Percentiles rank a stretch among this genome's conserved stretches.
Evolutionary conservation across 64 coral and sea anemone genomes (phyloP).

Genomic region (Stylophora pistillata): DNA sequence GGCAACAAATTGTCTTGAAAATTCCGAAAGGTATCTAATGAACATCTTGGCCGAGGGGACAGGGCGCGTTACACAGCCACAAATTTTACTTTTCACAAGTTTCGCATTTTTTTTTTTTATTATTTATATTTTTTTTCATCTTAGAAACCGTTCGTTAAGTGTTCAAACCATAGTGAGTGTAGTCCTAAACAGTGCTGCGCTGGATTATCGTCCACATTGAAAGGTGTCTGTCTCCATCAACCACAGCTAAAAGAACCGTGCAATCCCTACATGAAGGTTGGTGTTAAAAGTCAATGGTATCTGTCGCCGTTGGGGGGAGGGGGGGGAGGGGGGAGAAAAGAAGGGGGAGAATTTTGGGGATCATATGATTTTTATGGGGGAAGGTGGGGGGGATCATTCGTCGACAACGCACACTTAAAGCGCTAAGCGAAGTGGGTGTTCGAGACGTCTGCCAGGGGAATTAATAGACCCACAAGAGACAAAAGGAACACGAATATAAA

Average conservation of each 20-base stretch:
- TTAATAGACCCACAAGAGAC: too few species aligned
- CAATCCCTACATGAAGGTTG: conserved; percentile 6
- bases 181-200: conserved; percentile 46
- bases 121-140: background rate
- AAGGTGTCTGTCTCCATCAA: conserved; percentile 26
- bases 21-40: too few species aligned
- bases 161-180: conserved; percentile 24
- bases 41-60: background rate
- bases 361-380: too few species aligned
- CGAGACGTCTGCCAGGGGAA: too few species aligned
- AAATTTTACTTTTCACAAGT: too few species aligned
- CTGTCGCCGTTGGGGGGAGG: too few species aligned
- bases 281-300: background rate
- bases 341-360: too few species aligned
- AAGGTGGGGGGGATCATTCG: too few species aligned
- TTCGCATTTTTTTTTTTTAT: background rate
- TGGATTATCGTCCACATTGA: background rate
- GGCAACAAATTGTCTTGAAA: background rate
- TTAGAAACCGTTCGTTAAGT: conserved; percentile 22
- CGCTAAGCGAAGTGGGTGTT: too few species aligned
- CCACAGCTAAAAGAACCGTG: conserved; percentile 33
- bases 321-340: too few species aligned
- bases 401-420: too few species aligned
- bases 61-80: background rate
- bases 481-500: too few species aligned